Base-by-base conservation (phyloP, 2,797 vertebrate genomes). In the Fistularia commersonii region DNA sequence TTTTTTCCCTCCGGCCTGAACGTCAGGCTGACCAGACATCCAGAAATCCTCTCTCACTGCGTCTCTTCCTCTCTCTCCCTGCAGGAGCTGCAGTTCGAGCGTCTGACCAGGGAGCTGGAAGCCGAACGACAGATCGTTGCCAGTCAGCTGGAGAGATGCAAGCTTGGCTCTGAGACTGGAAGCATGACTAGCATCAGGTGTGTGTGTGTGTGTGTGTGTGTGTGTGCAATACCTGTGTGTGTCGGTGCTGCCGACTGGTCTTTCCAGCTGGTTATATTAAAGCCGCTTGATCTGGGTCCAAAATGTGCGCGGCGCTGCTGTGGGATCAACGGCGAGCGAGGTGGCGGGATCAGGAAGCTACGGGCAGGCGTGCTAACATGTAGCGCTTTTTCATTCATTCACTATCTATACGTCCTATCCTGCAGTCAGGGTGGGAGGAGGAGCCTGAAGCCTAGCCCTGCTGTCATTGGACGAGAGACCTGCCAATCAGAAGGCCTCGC, bases 171-270 rank as follows among this genome's bases (percentile, higher is more conserved):
- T 65, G 96, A 98, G 83, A 96, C 96, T 0, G 96, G 96, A 88
- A 99, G 97, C 89, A 93, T 98, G 94, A 98, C 93, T 85, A 99
- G 97, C 88, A 95, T 98, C 89, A 98, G 97, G 97, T 99, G 77
- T 15, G 14, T 88, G 45, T 46, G 32, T 51, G 9, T 37, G 34
- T 41, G 36, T 60, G 42, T 47, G 45, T 56, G 32, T 39, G 93
- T 94, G 64, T 2, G 1, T 68, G 45, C 34, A 45, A n/a, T n/a
- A n/a, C n/a, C n/a, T 46, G 51, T 51, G 53, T 60, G 40, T 49
- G 55, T 47, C 52, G 53, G 64, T 52, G 67, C 69, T 66, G 66
- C 72, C 65, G 54, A 76, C 62, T 50, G 61, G 43, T 9, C 49
- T 69, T 42, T 62, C 44, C 53, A 72, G 68, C 61, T 41, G 51